These are phyloP conservation scores for Myxocyprinus asiaticus DNA, from an alignment of 2,113 vertebrate species.

Conservation along the genomic window DNA sequence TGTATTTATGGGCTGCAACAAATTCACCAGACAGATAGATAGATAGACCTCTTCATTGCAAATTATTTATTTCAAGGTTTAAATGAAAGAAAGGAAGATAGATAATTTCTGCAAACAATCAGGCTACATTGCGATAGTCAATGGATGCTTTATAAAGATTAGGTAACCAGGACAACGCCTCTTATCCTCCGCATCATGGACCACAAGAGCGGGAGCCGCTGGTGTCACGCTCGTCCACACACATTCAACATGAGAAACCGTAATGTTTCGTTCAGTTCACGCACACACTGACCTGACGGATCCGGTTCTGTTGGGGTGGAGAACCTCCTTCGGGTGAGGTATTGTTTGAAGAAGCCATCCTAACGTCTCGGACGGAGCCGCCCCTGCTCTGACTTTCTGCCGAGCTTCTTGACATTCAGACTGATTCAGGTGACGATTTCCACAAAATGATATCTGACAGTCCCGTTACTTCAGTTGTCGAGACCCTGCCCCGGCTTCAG, in stretches of 20 bases:
- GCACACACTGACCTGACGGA: slow-evolving; percentile 74
- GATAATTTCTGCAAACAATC: slow-evolving; percentile 29
- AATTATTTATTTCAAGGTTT: too few species aligned
- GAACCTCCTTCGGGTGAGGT: slow-evolving; percentile 71
- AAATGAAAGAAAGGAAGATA: slow-evolving; percentile 21
- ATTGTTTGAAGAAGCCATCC: slow-evolving; percentile 73
- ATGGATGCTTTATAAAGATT: slow-evolving; percentile 16
- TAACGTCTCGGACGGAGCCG: slow-evolving; percentile 70
- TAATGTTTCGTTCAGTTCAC: slow-evolving; percentile 25
- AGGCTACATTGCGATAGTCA: slow-evolving; percentile 12
- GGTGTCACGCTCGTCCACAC: slow-evolving; percentile 11
- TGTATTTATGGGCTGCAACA: too few species aligned
- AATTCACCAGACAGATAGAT: slow-evolving; percentile 33
- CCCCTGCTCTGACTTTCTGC: slow-evolving; percentile 69
- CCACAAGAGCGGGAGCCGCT: slow-evolving; percentile 1
- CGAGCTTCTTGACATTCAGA: slow-evolving; percentile 68
- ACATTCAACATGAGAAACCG: not conserved
- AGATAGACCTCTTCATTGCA: not conserved
- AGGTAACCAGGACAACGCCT: slow-evolving; percentile 68
- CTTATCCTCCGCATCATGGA: slow-evolving; percentile 39
- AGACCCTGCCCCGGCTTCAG: slow-evolving; percentile 25
- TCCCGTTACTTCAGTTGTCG: slow-evolving; percentile 40
- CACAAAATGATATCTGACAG: slow-evolving; percentile 36
- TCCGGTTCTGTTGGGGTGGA: slow-evolving; percentile 72
- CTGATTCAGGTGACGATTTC: slow-evolving; percentile 44